phyloP scores from a whole-genome alignment of 2,888 invertebrate genomes.

The Tetheella fluctuosa region DNA sequence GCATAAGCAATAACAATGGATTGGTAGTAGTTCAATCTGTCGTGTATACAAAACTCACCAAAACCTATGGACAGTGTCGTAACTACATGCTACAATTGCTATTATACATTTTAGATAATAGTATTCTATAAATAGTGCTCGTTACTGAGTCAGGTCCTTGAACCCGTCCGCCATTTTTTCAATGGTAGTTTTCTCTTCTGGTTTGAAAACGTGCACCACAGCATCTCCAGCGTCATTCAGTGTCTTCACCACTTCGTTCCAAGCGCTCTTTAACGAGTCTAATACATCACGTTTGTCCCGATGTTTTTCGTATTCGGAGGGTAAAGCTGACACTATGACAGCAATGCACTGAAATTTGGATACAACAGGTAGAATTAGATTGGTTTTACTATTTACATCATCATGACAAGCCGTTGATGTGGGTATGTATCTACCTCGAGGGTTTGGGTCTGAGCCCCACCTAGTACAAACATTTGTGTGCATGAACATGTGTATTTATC shows the following conservation, averaged over 20 bases:
- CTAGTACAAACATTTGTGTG: too few species aligned
- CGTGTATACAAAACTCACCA: too few species aligned
- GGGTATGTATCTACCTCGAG: too few species aligned
- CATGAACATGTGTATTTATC: too few species aligned
- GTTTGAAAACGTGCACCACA: slow-evolving; percentile 72
- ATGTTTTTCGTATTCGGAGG: slow-evolving; percentile 36
- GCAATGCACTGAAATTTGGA: slow-evolving; percentile 46
- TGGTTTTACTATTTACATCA: too few species aligned
- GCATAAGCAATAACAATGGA: not conserved
- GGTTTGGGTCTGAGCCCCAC: too few species aligned
- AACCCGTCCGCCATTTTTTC: slow-evolving; percentile 67
- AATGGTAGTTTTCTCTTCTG: slow-evolving; percentile 67
- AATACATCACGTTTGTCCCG: slow-evolving; percentile 66
- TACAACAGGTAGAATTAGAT: slow-evolving; percentile 6
- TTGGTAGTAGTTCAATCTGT: not conserved
- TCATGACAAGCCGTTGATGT: too few species aligned
- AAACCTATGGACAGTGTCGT: too few species aligned
- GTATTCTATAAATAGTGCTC: not conserved
- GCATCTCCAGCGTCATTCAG: slow-evolving; percentile 69
- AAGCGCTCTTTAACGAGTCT: slow-evolving; percentile 71
- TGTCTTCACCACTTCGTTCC: slow-evolving; percentile 66
- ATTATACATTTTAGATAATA: not conserved
- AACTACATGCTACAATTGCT: too few species aligned
- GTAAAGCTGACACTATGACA: slow-evolving; percentile 47
- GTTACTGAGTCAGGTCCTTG: slow-evolving; percentile 55